These are phyloP conservation scores for Chaenogobius annularis DNA, from an alignment of 2,113 vertebrate genomes.

Conservation along the genomic window DNA sequence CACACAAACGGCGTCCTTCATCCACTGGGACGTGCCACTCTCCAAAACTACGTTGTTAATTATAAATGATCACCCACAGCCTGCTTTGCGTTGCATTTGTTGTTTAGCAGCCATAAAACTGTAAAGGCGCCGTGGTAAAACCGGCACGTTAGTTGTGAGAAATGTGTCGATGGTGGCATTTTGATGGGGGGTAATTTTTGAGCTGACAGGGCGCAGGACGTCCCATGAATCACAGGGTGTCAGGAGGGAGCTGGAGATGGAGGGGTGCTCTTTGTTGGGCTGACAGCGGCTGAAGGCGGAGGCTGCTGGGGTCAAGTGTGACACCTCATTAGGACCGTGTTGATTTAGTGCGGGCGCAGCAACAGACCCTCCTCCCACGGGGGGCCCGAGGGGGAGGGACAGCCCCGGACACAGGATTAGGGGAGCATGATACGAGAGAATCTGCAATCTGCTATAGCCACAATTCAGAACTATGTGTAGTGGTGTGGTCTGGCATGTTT, in stretches of 20 bases:
- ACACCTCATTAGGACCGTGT: slow-evolving; percentile 87
- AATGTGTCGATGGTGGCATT: slow-evolving; percentile 83
- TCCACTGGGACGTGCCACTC: neutral
- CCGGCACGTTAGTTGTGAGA: slow-evolving; percentile 67
- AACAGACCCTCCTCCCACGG: slow-evolving; percentile 80
- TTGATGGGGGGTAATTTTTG: slow-evolving; percentile 86
- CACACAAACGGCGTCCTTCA: too few species aligned
- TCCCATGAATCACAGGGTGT: slow-evolving; percentile 92
- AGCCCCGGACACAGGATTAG: slow-evolving; percentile 64
- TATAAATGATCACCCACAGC: neutral
- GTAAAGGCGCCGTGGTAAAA: neutral
- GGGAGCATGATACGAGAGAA: slow-evolving; percentile 29
- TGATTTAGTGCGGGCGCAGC: slow-evolving; percentile 85
- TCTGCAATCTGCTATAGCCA: neutral
- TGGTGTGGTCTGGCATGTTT: neutral
- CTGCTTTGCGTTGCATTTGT: neutral
- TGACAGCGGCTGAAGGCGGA: slow-evolving; percentile 82
- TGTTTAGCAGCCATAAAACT: neutral
- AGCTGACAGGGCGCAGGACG: slow-evolving; percentile 83
- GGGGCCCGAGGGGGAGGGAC: slow-evolving; percentile 61
- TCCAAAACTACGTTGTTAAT: neutral
- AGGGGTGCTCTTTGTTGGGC: slow-evolving; percentile 84
- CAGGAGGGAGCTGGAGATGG: slow-evolving; percentile 83
- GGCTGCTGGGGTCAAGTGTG: slow-evolving; percentile 87
- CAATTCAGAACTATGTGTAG: neutral